Evolutionary conservation across 2,888 invertebrate genomes (phyloP).

Genomic region (Hemicrepidius hirtus): DNA sequence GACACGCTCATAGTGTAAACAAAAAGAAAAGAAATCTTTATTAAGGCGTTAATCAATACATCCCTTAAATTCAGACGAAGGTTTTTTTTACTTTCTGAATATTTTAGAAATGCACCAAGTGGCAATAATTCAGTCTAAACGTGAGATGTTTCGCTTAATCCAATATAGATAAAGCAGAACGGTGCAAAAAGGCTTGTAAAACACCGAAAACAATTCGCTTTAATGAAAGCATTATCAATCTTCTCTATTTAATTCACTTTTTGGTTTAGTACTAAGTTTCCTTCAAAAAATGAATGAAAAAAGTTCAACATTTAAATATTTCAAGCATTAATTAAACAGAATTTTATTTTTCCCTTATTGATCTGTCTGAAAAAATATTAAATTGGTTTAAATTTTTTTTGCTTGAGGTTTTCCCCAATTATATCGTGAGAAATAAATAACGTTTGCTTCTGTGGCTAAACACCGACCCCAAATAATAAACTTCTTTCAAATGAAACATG

Average conservation of each 20-base stretch:
- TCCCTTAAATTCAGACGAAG: neutral
- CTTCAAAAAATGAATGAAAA: neutral
- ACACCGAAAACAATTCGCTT: constrained; percentile 38
- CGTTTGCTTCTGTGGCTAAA: too few species aligned
- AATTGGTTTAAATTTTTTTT: too few species aligned
- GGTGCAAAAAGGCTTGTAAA: constrained; percentile 40
- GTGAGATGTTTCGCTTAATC: constrained; percentile 43
- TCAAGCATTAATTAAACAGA: too few species aligned
- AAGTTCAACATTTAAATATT: too few species aligned
- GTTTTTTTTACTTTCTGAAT: constrained; percentile 17
- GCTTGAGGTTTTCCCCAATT: too few species aligned
- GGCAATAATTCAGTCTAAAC: constrained; percentile 38
- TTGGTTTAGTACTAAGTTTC: constrained; percentile 9
- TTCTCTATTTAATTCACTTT: constrained; percentile 23
- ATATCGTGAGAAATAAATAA: too few species aligned
- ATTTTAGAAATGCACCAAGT: constrained; percentile 35
- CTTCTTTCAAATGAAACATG: too few species aligned
- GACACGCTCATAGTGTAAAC: constrained; percentile 41
- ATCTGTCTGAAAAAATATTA: too few species aligned
- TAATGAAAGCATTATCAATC: constrained; percentile 39
- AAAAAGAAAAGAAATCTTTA: constrained; percentile 39
- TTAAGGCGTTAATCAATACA: constrained; percentile 47
- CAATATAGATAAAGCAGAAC: constrained; percentile 40
- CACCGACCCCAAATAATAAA: too few species aligned
- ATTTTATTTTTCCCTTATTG: too few species aligned